Evolutionary conservation across 1,140 invertebrate species (phyloP), one percentile per base, ranked within the genome.

Genomic region (Philotrypesis tridentata): DNA sequence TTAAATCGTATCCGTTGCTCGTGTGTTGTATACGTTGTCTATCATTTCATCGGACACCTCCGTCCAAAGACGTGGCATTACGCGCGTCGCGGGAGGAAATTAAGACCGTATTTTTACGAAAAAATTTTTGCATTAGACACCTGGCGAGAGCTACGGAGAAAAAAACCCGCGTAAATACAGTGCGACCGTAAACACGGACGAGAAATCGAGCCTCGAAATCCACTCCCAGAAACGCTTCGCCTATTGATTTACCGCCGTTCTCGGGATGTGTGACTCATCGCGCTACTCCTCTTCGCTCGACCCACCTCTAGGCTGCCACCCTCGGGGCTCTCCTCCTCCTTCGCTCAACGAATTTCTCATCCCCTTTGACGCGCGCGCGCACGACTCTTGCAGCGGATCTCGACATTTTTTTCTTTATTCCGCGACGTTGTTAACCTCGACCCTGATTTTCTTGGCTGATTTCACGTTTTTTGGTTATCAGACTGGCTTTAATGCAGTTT

Each of bases 261-360:
- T 7, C 17, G 25, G 70, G 33, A 80, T 63, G 68, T 8, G n/a
- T 79, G 78, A 79, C 68, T 79, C 78, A 79, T 55, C 48, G 48
- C 21, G 48, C 5, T 55, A 7, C 48, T 70, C 63, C n/a, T 61
- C 65, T 55, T 72, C 27, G 68, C 48, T 40, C 25, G 37, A 73
- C 31, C 70, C 9, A 63, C 33, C 31, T 29, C 21, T 67, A n/a
- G 17, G 48, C 21, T 11, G n/a, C 31, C 21, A 70, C 31, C 33
- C 5, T 72, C 25, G 8, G 48, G n/a, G n/a, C n/a, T n/a, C n/a
- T n/a, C 68, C 21, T 17, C 43, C 17, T 72, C 31, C 25, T 17
- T 27, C 31, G 4, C 63, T 33, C n/a, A 31, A 17, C 23, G 17
- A 76, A 76, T 76, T 71, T 37, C 63, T 37, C n/a, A 48, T 80